Conservation (phyloP, 2,113 vertebrate species). For the Aptenodytes patagonicus region DNA sequence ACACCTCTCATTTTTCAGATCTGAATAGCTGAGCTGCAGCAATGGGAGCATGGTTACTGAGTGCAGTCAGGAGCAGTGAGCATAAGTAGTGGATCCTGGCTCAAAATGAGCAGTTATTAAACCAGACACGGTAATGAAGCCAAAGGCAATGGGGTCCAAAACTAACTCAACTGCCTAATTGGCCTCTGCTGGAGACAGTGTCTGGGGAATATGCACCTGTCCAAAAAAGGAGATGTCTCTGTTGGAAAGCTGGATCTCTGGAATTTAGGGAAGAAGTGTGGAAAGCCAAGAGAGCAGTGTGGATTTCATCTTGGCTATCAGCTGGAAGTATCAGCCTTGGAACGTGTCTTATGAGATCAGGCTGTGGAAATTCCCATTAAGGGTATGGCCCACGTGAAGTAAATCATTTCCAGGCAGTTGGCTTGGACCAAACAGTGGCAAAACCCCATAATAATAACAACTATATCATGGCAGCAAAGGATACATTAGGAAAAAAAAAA, state of each 20-base stretch:
- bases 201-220: background rate
- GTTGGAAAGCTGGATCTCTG: conserved; percentile 22
- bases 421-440: background rate
- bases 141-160: background rate
- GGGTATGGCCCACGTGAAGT: background rate
- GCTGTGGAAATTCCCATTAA: background rate
- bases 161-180: background rate
- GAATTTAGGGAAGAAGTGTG: background rate
- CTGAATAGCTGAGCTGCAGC: background rate
- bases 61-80: background rate
- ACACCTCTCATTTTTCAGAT: background rate
- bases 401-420: background rate
- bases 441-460: background rate
- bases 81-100: background rate
- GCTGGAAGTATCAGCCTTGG: background rate
- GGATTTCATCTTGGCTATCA: conserved; percentile 22
- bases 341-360: background rate
- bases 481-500: background rate
- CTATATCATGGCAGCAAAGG: background rate
- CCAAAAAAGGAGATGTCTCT: conserved; percentile 32
- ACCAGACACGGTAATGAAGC: background rate
- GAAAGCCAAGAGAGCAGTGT: conserved; percentile 18
- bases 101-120: background rate
- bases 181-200: background rate
- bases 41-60: background rate